Evolutionary conservation across 2,888 invertebrate genomes (phyloP).

Genomic region (Andrena bicolor): DNA sequence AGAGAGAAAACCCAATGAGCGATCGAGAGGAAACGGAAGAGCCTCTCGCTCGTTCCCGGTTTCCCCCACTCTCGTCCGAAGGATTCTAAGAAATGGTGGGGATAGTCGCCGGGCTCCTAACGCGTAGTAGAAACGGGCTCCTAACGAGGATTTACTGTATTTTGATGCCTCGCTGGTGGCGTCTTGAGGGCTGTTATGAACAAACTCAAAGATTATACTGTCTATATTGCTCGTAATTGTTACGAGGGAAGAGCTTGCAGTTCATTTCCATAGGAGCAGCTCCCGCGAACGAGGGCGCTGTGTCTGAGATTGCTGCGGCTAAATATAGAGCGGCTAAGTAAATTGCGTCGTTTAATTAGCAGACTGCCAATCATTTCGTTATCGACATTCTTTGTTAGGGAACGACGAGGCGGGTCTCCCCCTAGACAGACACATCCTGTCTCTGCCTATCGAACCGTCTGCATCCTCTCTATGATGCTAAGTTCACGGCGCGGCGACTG

Average conservation of each 20-base stretch:
- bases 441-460: constrained; percentile 73
- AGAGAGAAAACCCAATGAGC: too few relatives aligned
- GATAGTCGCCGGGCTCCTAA: too few relatives aligned
- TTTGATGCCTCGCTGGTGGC: too few relatives aligned
- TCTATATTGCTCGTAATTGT: background rate
- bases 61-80: too few relatives aligned
- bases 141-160: too few relatives aligned
- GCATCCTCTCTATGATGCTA: constrained; percentile 63
- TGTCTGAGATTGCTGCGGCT: constrained; percentile 48
- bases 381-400: constrained; percentile 78
- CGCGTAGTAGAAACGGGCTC: too few relatives aligned
- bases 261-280: background rate
- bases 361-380: constrained; percentile 80
- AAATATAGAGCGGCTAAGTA: constrained; percentile 74
- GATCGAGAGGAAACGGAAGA: too few relatives aligned
- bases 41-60: too few relatives aligned
- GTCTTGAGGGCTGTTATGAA: background rate
- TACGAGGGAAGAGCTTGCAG: background rate
- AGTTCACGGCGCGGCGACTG: constrained; percentile 66
- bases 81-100: too few relatives aligned
- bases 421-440: constrained; percentile 79
- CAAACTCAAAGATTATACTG: background rate
- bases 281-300: constrained; percentile 12
- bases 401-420: constrained; percentile 62
- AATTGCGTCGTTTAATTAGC: constrained; percentile 77